Evolutionary conservation across 2,888 invertebrate species (phyloP), one percentile per base, ranked within the genome.

Genomic region (Sphecodes monilicornis): DNA sequence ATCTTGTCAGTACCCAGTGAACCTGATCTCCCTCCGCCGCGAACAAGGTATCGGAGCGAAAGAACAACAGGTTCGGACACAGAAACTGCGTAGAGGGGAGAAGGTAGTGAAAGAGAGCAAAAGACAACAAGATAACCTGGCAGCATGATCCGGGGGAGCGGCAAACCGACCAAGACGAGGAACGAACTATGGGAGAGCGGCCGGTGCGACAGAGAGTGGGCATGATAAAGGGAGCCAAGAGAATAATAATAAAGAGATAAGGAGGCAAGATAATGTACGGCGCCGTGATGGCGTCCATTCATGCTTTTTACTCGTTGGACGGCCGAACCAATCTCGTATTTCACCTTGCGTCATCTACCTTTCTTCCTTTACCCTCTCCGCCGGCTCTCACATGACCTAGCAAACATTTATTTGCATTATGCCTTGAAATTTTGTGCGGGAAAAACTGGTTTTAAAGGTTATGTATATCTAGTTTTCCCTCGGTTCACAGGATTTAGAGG

Each of bases 271-370:
- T 90, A 92, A 93, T 90, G 87, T 89, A 91, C 91, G 93, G 93
- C 93, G 93, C 92, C 93, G 90, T 90, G 90, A 90, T 92, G 92
- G 90, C 93, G 91, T 92, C 92, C 93, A 93, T 93, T 93, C 93
- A 93, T 93, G 92, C 93, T 93, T 93, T 93, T 93, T 93, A 93
- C 91, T 93, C 93, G 93, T 93, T 92, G 93, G 71, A 91, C 86
- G 88, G 89, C 88, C 90, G 74, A 89, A 91, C 89, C 88, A 85
- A 46, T 78, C 87, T 84, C 82, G 84, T 84, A 87, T 88, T 89
- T 84, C 89, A 84, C 78, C 83, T 88, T 84, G 86, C 85, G 78
- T 80, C 83, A 79, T 80, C 82, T 84, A 75, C 76, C 70, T 80
- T n/a, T 71, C 75, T 71, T 76, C 66, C 78, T 46, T 64, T 54